Base-by-base conservation (phyloP, 2,797 vertebrate genomes). In the Myiotriccus ornatus region DNA sequence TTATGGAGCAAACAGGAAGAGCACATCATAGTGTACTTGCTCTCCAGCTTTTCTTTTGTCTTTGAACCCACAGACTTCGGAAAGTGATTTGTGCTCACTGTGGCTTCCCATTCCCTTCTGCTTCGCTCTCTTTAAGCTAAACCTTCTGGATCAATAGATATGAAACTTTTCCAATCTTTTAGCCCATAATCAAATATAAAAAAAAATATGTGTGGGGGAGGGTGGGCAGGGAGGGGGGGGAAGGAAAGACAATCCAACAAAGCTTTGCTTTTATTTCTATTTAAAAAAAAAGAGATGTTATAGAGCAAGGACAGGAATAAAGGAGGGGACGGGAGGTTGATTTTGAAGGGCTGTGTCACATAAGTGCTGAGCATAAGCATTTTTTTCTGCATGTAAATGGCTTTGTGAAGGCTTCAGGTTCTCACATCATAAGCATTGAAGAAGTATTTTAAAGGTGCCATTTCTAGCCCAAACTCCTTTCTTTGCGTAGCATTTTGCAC, bases 1-100 rank as follows among this genome's bases (percentile, higher is more conserved):
- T 82, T 88, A 53, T 46, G 47, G 63, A 49, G 59, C 77, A 79
- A 90, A 55, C n/a, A 85, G 47, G 67, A 82, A 92, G 25, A 88
- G 52, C 74, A 89, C 3, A 10, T 84, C 70, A 91, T 60, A 28
- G 34, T 32, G 35, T 56, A 23, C 62, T 75, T 64, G 56, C 0
- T 2, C 75, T 93, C 70, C 67, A 43, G 64, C 67, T 70, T 71
- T 0, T 0, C 35, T 56, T 77, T 65, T 68, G 76, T 19, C 59
- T 84, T 79, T 1, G 0, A 78, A n/a, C 12, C 32, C 50, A 55
- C 7, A 39, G 62, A 19, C 19, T 67, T 3, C 21, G 10, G 50
- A 76, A 81, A 34, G 35, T 34, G 27, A 43, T 64, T 32, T 71
- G 19, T 1, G 5, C 24, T 73, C 28, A 3, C 21, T 5, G 20